These are phyloP conservation scores for Phyllotreta cruciferae DNA, from an alignment of 2,888 invertebrate genomes.

Conservation along the genomic window DNA sequence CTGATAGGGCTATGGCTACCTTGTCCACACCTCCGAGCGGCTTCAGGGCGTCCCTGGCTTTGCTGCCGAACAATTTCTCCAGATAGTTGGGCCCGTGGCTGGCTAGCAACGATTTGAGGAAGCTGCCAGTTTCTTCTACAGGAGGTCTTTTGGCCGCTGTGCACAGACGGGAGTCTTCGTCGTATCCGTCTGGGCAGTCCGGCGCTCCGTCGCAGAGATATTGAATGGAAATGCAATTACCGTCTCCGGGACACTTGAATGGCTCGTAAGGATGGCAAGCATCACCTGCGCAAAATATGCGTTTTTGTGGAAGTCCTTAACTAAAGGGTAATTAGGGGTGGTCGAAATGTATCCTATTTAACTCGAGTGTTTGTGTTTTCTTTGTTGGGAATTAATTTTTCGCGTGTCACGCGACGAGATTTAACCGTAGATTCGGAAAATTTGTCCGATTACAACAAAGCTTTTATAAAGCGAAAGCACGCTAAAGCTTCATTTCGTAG, in stretches of 20 bases:
- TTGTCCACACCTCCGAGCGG: slow-evolving; percentile 94
- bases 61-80: slow-evolving; percentile 94
- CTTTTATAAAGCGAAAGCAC: neutral
- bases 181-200: slow-evolving; percentile 94
- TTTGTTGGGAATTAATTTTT: too few relatives aligned
- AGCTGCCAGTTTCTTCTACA: slow-evolving; percentile 95
- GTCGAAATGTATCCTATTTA: too few relatives aligned
- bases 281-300: slow-evolving; percentile 62
- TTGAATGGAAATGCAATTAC: slow-evolving; percentile 94
- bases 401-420: neutral
- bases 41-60: slow-evolving; percentile 89
- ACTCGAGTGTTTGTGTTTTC: too few relatives aligned
- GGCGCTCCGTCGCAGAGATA: slow-evolving; percentile 94
- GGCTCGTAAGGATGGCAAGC: slow-evolving; percentile 95
- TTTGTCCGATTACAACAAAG: neutral
- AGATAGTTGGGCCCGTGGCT: slow-evolving; percentile 97
- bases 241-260: slow-evolving; percentile 94
- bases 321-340: neutral
- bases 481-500: too few relatives aligned
- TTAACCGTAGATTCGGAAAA: too few relatives aligned
- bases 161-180: slow-evolving; percentile 93
- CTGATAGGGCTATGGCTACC: slow-evolving; percentile 93
- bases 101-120: slow-evolving; percentile 89
- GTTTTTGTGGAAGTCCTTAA: neutral
- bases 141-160: slow-evolving; percentile 97